Evolutionary conservation across 2,113 vertebrate species (phyloP).

Genomic region (Cynopterus brachyotis): DNA sequence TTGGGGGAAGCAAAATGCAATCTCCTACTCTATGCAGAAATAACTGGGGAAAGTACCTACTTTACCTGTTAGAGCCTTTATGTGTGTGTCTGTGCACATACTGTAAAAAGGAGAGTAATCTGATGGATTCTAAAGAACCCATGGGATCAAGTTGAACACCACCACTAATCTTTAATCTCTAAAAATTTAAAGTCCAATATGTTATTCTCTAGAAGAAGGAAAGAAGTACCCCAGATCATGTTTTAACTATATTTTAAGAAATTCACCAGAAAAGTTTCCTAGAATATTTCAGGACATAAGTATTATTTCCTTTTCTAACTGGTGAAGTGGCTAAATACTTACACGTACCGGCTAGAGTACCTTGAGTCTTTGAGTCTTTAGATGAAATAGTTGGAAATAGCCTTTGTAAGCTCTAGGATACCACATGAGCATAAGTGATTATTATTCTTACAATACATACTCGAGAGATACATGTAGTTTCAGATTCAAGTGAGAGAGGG

Average conservation of each 20-base stretch:
- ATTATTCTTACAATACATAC: conserved; percentile 12
- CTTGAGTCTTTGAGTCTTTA: conserved; percentile 29
- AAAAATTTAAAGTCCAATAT: background rate
- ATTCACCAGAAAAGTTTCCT: conserved; percentile 22
- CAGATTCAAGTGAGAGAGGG: background rate
- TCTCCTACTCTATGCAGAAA: conserved; percentile 27
- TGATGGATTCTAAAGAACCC: conserved; percentile 26
- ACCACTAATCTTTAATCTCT: background rate
- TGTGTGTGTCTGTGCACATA: background rate
- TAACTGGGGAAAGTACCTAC: conserved; percentile 64
- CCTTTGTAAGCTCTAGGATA: background rate
- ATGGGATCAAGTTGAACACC: background rate
- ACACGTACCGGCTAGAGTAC: background rate
- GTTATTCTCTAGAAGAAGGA: background rate
- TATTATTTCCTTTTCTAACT: conserved; percentile 41
- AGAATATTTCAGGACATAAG: conserved; percentile 38
- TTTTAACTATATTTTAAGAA: conserved; percentile 12
- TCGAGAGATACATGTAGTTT: background rate
- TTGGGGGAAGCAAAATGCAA: background rate
- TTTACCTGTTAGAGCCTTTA: conserved; percentile 17
- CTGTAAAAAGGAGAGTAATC: background rate
- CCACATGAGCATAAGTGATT: background rate
- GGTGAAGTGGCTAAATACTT: conserved; percentile 50
- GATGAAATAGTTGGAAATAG: conserved; percentile 17
- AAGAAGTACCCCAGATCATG: background rate